Percentiles rank a stretch among this genome's conserved stretches.
Evolutionary conservation across 2,113 vertebrate species (phyloP).

Genomic region (Smithornis capensis): DNA sequence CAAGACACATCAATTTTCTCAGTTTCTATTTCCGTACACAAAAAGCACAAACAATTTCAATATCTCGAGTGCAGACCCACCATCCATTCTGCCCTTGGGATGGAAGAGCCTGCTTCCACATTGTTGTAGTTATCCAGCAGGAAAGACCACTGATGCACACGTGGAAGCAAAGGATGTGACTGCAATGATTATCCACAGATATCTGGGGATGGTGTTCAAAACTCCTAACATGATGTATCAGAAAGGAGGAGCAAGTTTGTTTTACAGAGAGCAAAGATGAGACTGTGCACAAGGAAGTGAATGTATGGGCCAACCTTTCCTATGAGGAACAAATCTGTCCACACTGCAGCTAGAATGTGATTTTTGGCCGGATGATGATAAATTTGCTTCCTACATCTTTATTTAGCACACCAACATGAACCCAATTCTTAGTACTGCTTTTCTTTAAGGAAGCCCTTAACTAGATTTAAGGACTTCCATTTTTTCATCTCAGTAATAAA

Average conservation of each 20-base stretch:
- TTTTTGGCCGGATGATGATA: neutral
- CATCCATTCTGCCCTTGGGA: neutral
- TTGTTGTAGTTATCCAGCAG: neutral
- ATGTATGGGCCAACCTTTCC: neutral
- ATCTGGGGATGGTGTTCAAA: neutral
- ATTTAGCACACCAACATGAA: neutral
- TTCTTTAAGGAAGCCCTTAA: neutral
- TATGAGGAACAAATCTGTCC: neutral
- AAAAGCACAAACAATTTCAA: neutral
- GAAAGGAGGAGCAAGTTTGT: neutral
- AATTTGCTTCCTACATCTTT: neutral
- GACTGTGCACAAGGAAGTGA: neutral
- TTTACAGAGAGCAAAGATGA: neutral
- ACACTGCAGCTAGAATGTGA: neutral
- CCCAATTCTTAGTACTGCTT: neutral
- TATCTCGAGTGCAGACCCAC: neutral
- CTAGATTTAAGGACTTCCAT: neutral
- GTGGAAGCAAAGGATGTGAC: neutral
- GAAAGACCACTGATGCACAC: rapidly evolving
- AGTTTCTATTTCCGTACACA: rapidly evolving
- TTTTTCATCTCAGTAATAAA: neutral
- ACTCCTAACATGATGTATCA: neutral
- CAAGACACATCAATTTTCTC: neutral
- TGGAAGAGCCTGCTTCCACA: neutral
- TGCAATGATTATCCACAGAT: neutral